phyloP scores from a whole-genome alignment of 1,140 invertebrate genomes.

The Homarus americanus region DNA sequence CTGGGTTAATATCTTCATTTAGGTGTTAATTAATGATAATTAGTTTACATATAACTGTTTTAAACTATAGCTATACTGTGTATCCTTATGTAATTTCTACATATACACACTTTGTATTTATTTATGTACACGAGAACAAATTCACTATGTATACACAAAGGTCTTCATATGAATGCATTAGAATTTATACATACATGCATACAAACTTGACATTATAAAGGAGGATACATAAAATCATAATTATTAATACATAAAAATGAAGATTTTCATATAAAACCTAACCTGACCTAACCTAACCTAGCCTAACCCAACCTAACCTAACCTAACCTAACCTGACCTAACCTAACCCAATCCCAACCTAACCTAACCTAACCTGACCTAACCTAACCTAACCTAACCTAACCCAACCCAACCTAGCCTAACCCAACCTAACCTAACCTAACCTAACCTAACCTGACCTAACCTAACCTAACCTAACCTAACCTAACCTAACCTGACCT shows the following conservation, averaged over 20 bases:
- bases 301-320: constrained; percentile 6
- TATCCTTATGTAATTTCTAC: too few relatives aligned
- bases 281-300: too few relatives aligned
- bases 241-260: background rate
- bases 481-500: constrained; percentile 21
- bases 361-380: background rate
- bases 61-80: background rate
- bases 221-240: background rate
- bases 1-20: too few relatives aligned
- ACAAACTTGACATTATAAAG: background rate
- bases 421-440: constrained; percentile 3
- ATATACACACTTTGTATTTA: too few relatives aligned
- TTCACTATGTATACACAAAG: background rate
- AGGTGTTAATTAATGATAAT: too few relatives aligned
- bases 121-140: too few relatives aligned
- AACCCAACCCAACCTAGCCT: constrained; percentile 7
- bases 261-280: background rate
- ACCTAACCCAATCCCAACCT: too few relatives aligned
- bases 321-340: constrained; percentile 18
- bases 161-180: background rate
- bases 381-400: constrained; percentile 7
- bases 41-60: background rate
- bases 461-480: constrained; percentile 16
- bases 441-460: constrained; percentile 19
- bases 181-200: background rate